phyloP scores from a whole-genome alignment of 2,113 vertebrate species.

The Paralichthys olivaceus region DNA sequence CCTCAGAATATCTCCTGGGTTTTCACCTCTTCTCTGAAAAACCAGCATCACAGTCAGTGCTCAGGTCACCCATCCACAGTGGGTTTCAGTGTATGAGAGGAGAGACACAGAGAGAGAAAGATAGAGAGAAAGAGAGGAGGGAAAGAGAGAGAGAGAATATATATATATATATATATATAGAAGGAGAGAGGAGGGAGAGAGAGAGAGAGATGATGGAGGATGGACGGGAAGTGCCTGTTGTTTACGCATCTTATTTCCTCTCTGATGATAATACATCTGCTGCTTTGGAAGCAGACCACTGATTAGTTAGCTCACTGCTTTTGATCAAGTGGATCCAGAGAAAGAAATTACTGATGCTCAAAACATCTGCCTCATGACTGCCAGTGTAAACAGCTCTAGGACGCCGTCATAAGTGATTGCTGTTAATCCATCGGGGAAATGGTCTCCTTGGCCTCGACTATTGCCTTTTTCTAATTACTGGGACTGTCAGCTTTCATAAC shows the following conservation, averaged over 20 bases:
- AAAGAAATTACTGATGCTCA: conserved; percentile 50
- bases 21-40: conserved; percentile 16
- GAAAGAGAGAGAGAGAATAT: too few species aligned
- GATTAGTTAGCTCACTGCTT: conserved; percentile 61
- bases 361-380: conserved; percentile 64
- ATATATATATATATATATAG: too few species aligned
- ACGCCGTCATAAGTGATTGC: conserved; percentile 55
- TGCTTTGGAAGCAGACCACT: conserved; percentile 54
- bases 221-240: conserved; percentile 21
- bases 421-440: conserved; percentile 77
- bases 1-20: conserved; percentile 40
- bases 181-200: too few species aligned
- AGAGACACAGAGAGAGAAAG: background rate
- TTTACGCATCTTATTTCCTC: conserved; percentile 48
- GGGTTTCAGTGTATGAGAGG: conserved; percentile 1
- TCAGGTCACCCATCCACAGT: conserved; percentile 34
- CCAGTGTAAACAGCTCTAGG: conserved; percentile 63
- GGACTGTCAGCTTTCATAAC: conserved; percentile 77
- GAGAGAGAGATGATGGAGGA: too few species aligned
- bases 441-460: conserved; percentile 51
- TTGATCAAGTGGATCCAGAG: conserved; percentile 63
- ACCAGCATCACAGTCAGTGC: conserved; percentile 27
- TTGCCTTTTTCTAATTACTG: conserved; percentile 79
- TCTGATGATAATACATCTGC: conserved; percentile 54
- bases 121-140: background rate